phyloP scores from a whole-genome alignment of 2,797 vertebrate species.

The Dryobates pubescens region DNA sequence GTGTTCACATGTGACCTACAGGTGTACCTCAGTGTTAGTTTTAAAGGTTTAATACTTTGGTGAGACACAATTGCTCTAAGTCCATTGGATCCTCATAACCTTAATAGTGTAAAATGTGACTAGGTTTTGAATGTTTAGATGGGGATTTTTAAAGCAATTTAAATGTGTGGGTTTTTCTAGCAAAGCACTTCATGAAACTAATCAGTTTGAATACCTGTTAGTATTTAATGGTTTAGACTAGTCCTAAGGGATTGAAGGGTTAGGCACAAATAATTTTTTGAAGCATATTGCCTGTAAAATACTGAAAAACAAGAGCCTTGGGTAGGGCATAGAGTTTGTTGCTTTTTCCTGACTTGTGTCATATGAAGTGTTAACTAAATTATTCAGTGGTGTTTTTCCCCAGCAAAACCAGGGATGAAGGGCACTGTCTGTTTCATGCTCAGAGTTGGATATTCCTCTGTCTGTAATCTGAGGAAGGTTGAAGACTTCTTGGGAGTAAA shows the following conservation, averaged over 20 bases:
- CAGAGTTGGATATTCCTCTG: neutral
- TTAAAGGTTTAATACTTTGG: neutral
- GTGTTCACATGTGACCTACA: rapidly evolving
- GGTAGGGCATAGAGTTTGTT: neutral
- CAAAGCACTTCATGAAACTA: neutral
- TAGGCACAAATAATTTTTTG: neutral
- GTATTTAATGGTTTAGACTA: neutral
- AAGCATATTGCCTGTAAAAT: neutral
- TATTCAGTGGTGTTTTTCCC: neutral
- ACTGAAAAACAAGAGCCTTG: neutral
- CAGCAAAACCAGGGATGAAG: neutral
- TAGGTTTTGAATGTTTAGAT: neutral
- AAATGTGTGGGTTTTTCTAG: neutral
- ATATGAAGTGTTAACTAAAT: neutral
- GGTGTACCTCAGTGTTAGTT: neutral
- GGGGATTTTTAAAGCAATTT: neutral
- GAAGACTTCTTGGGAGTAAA: neutral
- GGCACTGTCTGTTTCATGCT: neutral
- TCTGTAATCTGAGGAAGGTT: neutral
- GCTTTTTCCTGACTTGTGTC: neutral
- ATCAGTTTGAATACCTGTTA: neutral
- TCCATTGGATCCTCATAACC: neutral
- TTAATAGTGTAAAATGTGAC: neutral
- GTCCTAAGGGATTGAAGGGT: neutral
- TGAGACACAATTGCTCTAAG: neutral